Evolutionary conservation across 92 coral and sea anemone species (phyloP), one percentile per base, ranked within the genome.

Genomic region (Epizoanthus stellaris): DNA sequence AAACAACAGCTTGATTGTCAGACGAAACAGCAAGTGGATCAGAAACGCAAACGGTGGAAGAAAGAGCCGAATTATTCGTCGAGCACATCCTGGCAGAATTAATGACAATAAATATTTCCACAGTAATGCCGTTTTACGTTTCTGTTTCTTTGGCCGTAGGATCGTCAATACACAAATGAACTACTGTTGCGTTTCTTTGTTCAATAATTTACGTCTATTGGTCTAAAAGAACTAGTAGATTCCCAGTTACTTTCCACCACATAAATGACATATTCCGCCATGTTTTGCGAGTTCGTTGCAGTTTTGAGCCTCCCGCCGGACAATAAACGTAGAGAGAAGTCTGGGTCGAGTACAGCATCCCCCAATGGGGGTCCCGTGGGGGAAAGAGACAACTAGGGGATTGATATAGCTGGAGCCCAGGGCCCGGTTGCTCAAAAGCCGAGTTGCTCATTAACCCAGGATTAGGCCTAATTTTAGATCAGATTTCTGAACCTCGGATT

Each of bases 251-350:
- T 52, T 52, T 52, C 56, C 56, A 52, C 56, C 73, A 38, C 4
- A 17, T n/a, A n/a, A n/a, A n/a, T n/a, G n/a, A n/a, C n/a, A n/a
- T 6, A 13, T 5, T 45, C 83, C 83, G 73, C 83, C 83, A 79
- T 79, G 70, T 43, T 79, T 79, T 20, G 36, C 20, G 58, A 23
- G 69, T 60, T 76, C 82, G 82, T 76, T 76, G 57, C 70, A 76
- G 58, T 71, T 79, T 79, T 79, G 61, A 79, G 83, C 61, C 49
- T 79, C 83, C 83, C 83, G 83, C 83, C 83, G 70, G 83, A 79
- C 83, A 43, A 79, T 19, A 16, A 43, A 62, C 20, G 68, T 34
- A 40, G 70, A 61, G 9, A 64, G 73, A 64, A 64, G 83, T 15
- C 83, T 64, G 61, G 83, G 83, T 12, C 49, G 49, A 68, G 71